Conservation (phyloP, 2,113 vertebrate genomes). For the Mixornis gularis region DNA sequence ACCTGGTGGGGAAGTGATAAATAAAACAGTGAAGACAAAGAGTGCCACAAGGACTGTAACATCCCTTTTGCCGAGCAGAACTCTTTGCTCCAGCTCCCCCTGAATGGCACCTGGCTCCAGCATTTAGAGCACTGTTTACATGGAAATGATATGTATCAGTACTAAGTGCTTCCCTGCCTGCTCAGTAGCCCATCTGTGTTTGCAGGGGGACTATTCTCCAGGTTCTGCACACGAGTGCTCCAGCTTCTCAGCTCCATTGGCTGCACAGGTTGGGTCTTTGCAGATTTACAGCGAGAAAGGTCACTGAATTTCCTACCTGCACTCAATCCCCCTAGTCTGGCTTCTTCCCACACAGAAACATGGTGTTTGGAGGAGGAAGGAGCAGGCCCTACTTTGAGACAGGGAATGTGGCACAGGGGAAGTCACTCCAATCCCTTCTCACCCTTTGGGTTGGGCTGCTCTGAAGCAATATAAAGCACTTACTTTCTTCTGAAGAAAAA, state of each 20-base stretch:
- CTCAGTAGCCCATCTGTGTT: rapidly evolving
- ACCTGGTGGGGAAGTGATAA: not conserved
- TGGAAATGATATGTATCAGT: not conserved
- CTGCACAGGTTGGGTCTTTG: not conserved
- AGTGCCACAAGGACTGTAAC: not conserved
- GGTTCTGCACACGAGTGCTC: not conserved
- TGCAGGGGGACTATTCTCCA: not conserved
- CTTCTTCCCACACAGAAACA: not conserved
- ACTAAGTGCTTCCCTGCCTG: not conserved
- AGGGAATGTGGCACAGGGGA: not conserved
- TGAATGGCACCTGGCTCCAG: not conserved
- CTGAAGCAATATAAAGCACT: not conserved
- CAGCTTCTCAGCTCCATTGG: not conserved
- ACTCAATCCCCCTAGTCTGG: not conserved
- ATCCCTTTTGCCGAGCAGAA: not conserved
- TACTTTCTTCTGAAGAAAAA: not conserved
- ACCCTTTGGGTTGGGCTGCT: not conserved
- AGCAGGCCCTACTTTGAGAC: not conserved
- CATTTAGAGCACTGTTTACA: not conserved
- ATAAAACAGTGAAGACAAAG: not conserved
- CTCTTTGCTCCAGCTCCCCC: not conserved
- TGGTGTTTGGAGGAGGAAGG: not conserved
- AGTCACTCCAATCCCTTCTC: not conserved
- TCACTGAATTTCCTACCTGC: not conserved
- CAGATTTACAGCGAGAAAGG: not conserved